phyloP scores from a whole-genome alignment of 1,140 invertebrate species.

The Temnothorax longispinosus region DNA sequence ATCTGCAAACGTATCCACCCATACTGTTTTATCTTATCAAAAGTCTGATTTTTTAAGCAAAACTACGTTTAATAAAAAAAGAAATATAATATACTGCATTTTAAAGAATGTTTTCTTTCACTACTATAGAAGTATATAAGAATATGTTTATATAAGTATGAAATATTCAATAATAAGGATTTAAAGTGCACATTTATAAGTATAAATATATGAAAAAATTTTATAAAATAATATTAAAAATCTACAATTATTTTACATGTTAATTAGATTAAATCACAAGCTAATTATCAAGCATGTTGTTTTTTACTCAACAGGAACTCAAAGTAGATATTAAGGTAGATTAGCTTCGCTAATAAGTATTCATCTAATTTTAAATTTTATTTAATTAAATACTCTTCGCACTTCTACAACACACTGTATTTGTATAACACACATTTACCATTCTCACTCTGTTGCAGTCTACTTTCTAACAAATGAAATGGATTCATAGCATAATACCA shows the following conservation, averaged over 20 bases:
- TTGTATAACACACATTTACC: slow-evolving; percentile 80
- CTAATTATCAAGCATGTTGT: neutral
- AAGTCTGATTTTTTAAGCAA: slow-evolving; percentile 11
- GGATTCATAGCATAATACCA: slow-evolving; percentile 77
- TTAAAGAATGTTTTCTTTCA: slow-evolving; percentile 19
- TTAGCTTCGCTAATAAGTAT: slow-evolving; percentile 65
- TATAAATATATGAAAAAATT: slow-evolving; percentile 7
- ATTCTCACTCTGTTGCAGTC: slow-evolving; percentile 71
- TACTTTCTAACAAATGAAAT: slow-evolving; percentile 60
- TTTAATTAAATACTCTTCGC: slow-evolving; percentile 85
- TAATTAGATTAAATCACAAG: slow-evolving; percentile 19
- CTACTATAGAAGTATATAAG: neutral
- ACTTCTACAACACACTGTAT: slow-evolving; percentile 83
- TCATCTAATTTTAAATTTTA: slow-evolving; percentile 83
- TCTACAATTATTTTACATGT: slow-evolving; percentile 19
- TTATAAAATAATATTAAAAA: slow-evolving; percentile 15
- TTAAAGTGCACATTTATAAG: slow-evolving; percentile 12
- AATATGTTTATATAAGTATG: slow-evolving; percentile 20
- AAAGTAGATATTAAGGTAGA: slow-evolving; percentile 65
- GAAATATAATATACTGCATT: neutral
- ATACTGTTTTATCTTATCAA: slow-evolving; percentile 17
- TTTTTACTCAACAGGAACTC: neutral
- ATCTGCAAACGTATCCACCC: neutral
- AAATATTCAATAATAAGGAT: slow-evolving; percentile 12
- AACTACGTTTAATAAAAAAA: slow-evolving; percentile 12